phyloP scores from a whole-genome alignment of 2,113 vertebrate species.

The Ophiodon elongatus region DNA sequence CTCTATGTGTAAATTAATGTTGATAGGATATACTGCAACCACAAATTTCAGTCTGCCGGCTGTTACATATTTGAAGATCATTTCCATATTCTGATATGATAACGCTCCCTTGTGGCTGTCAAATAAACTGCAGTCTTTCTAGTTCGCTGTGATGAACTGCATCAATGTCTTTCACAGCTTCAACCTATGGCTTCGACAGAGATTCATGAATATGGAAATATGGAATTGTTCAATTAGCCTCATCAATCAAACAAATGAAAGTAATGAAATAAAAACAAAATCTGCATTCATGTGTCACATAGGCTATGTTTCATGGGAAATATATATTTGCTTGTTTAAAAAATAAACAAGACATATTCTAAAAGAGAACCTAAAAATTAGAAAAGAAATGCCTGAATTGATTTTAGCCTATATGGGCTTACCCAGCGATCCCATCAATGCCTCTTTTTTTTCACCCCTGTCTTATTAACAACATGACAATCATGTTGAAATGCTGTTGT shows the following conservation, averaged over 20 bases:
- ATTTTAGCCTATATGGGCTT: neutral
- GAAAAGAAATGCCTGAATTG: neutral
- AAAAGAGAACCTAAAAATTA: neutral
- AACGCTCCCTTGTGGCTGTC: slow-evolving; percentile 52
- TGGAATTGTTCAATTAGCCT: neutral
- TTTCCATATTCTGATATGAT: slow-evolving; percentile 33
- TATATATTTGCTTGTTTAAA: neutral
- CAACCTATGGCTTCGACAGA: neutral
- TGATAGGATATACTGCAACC: slow-evolving; percentile 1
- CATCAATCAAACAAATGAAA: slow-evolving; percentile 24
- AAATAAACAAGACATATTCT: neutral
- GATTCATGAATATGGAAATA: slow-evolving; percentile 11
- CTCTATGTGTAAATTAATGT: slow-evolving; percentile 14
- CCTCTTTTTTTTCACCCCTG: neutral
- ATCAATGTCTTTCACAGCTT: neutral
- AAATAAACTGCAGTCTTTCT: slow-evolving; percentile 13
- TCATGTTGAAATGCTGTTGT: neutral
- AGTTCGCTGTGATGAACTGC: slow-evolving; percentile 3
- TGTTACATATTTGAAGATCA: slow-evolving; percentile 7
- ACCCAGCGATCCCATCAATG: too few species aligned
- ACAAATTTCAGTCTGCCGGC: neutral
- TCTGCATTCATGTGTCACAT: neutral
- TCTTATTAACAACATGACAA: neutral
- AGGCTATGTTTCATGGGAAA: neutral
- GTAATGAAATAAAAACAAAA: neutral